A percentile compares a stretch with the other conserved stretches of the same genome.
Evolutionary conservation across 2,888 invertebrate genomes (phyloP).

Genomic region (Dicyrtomina minuta): DNA sequence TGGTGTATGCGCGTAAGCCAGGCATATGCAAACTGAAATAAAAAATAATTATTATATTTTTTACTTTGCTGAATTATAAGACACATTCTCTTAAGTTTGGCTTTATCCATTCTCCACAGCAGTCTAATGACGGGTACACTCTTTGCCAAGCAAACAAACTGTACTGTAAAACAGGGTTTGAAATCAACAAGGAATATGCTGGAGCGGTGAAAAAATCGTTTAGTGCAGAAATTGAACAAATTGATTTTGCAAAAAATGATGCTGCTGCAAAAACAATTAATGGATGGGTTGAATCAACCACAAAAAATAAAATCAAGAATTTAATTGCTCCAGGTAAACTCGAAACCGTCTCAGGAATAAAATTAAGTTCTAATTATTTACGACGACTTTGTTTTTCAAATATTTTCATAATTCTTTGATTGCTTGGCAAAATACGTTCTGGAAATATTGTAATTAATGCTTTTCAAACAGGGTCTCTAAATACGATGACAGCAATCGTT

Average conservation of each 20-base stretch:
- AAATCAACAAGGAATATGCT: slow-evolving; percentile 39
- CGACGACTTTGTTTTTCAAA: background rate
- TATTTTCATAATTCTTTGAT: too few relatives aligned
- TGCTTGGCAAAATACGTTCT: too few relatives aligned
- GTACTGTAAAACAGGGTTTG: slow-evolving; percentile 52
- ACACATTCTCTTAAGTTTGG: too few relatives aligned
- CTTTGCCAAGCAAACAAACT: too few relatives aligned
- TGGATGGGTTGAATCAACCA: slow-evolving; percentile 59
- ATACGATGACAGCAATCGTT: slow-evolving; percentile 54
- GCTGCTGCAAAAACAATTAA: too few relatives aligned
- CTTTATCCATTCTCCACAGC: too few relatives aligned
- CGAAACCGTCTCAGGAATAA: background rate
- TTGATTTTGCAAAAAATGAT: too few relatives aligned
- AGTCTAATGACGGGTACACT: slow-evolving; percentile 15
- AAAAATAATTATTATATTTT: too few relatives aligned
- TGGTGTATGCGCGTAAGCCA: too few relatives aligned
- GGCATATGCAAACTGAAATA: too few relatives aligned
- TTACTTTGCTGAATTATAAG: too few relatives aligned
- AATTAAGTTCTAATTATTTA: background rate
- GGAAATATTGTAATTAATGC: too few relatives aligned
- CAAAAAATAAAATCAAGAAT: slow-evolving; percentile 59
- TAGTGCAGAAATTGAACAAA: slow-evolving; percentile 47
- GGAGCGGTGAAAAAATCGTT: slow-evolving; percentile 51
- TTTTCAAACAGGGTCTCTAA: slow-evolving; percentile 20
- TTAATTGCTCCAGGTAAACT: slow-evolving; percentile 56